Percentiles rank a stretch among this genome's conserved stretches.
Conservation (phyloP, 30 jellyfish, hydroid and myxozoan genomes). For the Cassiopea andromeda region DNA sequence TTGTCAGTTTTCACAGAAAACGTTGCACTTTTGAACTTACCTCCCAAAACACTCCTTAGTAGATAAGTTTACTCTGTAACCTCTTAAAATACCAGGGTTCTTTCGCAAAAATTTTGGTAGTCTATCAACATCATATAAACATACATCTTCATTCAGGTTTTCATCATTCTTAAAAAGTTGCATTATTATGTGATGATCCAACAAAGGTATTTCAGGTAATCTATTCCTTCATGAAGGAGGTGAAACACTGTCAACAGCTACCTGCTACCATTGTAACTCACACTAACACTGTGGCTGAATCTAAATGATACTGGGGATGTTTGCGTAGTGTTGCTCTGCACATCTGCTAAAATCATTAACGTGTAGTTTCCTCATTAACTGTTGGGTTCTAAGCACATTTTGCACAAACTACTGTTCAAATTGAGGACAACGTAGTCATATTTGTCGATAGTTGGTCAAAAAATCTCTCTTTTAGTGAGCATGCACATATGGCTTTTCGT, state of each 20-base stretch:
- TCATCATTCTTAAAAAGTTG: background rate
- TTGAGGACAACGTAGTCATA: background rate
- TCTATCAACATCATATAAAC: background rate
- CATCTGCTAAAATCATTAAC: background rate
- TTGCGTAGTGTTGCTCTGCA: background rate
- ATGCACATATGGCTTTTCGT: no score
- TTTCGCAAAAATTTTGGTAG: constrained; percentile 40
- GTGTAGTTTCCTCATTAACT: background rate
- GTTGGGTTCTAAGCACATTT: background rate
- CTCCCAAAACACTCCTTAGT: constrained; percentile 62
- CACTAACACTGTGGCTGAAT: background rate
- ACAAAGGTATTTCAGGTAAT: background rate
- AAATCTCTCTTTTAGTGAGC: no score
- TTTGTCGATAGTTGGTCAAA: background rate
- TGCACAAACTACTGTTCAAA: background rate
- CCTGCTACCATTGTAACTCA: background rate
- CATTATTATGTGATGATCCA: background rate
- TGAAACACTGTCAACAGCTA: background rate
- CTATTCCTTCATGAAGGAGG: background rate
- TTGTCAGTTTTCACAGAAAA: background rate
- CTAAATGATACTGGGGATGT: background rate
- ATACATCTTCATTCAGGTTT: background rate
- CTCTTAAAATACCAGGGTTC: constrained; percentile 49
- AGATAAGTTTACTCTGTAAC: constrained; percentile 78
- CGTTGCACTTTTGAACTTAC: background rate